Conservation (phyloP, 1,140 invertebrate species). For the Drosophila erecta region DNA sequence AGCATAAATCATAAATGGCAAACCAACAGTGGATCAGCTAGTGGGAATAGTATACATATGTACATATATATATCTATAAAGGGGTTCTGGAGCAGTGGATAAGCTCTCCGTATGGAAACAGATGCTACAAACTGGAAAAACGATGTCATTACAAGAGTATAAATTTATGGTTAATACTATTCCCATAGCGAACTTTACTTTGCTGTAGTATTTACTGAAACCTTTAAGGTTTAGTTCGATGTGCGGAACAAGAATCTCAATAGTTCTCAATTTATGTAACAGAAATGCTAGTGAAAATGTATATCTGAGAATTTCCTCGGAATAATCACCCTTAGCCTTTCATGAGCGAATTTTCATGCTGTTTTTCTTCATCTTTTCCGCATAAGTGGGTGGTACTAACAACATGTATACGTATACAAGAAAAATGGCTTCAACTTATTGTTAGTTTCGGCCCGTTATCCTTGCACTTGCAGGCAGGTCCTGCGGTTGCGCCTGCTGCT, state of each 20-base stretch:
- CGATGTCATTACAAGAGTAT: background rate
- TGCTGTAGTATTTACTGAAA: too few relatives aligned
- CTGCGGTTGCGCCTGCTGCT: constrained; percentile 48
- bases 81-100: background rate
- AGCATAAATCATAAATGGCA: constrained; percentile 58
- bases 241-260: too few relatives aligned
- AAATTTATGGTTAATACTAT: background rate
- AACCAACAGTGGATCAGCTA: constrained; percentile 8
- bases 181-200: background rate
- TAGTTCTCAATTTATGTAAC: background rate
- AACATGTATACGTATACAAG: constrained; percentile 10
- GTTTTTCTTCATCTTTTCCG: constrained; percentile 7
- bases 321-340: constrained; percentile 4
- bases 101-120: constrained; percentile 55
- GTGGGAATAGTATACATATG: background rate
- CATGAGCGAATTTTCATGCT: constrained; percentile 25
- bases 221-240: too few relatives aligned
- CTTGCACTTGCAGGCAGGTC: constrained; percentile 64
- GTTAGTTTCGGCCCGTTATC: constrained; percentile 52
- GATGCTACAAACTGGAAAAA: constrained; percentile 39
- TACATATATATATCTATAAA: background rate
- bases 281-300: background rate
- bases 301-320: background rate
- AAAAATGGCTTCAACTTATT: constrained; percentile 45
- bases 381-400: constrained; percentile 15